A percentile compares a stretch with the other conserved stretches of the same genome.
Evolutionary conservation across 2,797 vertebrate genomes (phyloP).

Genomic region (Lycodopsis pacificus): DNA sequence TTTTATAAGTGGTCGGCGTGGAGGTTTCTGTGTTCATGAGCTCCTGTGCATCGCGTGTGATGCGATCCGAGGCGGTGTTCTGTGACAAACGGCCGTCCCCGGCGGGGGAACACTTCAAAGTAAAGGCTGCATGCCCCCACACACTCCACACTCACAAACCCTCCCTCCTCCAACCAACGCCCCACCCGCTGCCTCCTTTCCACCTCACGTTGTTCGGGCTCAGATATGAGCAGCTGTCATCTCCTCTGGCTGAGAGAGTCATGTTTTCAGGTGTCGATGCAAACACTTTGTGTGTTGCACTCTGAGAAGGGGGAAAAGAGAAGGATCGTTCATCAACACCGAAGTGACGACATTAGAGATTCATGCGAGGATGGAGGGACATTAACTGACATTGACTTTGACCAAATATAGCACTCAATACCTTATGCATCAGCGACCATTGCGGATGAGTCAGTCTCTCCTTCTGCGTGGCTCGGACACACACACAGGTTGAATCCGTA

Average conservation of each 20-base stretch:
- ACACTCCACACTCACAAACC: slow-evolving; percentile 39
- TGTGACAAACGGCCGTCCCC: slow-evolving; percentile 63
- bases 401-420: slow-evolving; percentile 62
- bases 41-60: slow-evolving; percentile 34
- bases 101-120: slow-evolving; percentile 68
- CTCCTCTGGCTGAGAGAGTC: slow-evolving; percentile 39
- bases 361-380: slow-evolving; percentile 11
- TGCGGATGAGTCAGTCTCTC: slow-evolving; percentile 55
- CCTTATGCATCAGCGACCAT: slow-evolving; percentile 62
- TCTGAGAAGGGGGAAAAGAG: neutral
- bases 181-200: slow-evolving; percentile 43
- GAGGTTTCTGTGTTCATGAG: slow-evolving; percentile 27
- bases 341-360: slow-evolving; percentile 1
- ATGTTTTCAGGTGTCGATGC: slow-evolving; percentile 11
- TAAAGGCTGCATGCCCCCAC: slow-evolving; percentile 56
- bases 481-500: slow-evolving; percentile 12
- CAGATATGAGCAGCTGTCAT: slow-evolving; percentile 57
- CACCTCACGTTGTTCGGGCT: slow-evolving; percentile 54
- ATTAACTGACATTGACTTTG: slow-evolving; percentile 37
- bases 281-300: slow-evolving; percentile 5
- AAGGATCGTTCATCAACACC: neutral
- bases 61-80: slow-evolving; percentile 45
- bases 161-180: slow-evolving; percentile 5
- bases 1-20: slow-evolving; percentile 8
- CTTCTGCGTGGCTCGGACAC: neutral